Percentiles rank a stretch among this genome's conserved stretches.
Conservation (phyloP, 1,140 invertebrate genomes). For the Halesus radiatus region DNA sequence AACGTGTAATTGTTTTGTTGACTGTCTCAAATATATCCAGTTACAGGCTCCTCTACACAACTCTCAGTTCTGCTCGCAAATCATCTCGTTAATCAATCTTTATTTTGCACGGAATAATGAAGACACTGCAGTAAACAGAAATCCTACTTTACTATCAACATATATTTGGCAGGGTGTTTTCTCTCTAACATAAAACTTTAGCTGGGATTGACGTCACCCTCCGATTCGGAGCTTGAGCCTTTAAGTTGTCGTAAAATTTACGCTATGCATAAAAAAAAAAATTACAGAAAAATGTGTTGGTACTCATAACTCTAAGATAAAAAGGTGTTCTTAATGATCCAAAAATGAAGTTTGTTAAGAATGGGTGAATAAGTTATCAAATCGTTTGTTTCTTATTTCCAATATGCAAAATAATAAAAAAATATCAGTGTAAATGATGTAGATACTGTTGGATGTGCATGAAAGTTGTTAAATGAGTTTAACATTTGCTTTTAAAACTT, state of each 20-base stretch:
- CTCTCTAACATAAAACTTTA: conserved; percentile 52
- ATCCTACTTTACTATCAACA: conserved; percentile 25
- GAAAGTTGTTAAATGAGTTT: too few relatives aligned
- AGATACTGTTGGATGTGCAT: too few relatives aligned
- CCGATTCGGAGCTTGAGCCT: conserved; percentile 53
- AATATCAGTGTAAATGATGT: too few relatives aligned
- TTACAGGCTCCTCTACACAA: background rate
- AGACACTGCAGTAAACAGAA: conserved; percentile 44
- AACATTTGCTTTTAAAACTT: too few relatives aligned
- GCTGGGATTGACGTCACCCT: conserved; percentile 53
- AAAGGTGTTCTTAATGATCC: too few relatives aligned
- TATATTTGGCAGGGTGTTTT: conserved; percentile 32
- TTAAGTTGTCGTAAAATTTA: conserved; percentile 56
- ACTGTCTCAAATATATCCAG: conserved; percentile 40
- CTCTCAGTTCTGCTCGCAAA: background rate
- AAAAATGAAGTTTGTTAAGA: too few relatives aligned
- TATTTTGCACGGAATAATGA: conserved; percentile 52
- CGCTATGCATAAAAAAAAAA: background rate
- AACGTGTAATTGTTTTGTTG: conserved; percentile 40
- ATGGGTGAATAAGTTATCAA: too few relatives aligned
- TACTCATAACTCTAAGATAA: too few relatives aligned
- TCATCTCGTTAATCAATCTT: conserved; percentile 53
- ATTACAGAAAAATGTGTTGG: too few relatives aligned
- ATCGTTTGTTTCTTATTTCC: too few relatives aligned
- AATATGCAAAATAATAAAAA: too few relatives aligned